Percentiles rank a stretch among this genome's conserved stretches.
These are phyloP conservation scores for Lycocorax pyrrhopterus DNA, from an alignment of 2,113 vertebrate species.

Conservation along the genomic window DNA sequence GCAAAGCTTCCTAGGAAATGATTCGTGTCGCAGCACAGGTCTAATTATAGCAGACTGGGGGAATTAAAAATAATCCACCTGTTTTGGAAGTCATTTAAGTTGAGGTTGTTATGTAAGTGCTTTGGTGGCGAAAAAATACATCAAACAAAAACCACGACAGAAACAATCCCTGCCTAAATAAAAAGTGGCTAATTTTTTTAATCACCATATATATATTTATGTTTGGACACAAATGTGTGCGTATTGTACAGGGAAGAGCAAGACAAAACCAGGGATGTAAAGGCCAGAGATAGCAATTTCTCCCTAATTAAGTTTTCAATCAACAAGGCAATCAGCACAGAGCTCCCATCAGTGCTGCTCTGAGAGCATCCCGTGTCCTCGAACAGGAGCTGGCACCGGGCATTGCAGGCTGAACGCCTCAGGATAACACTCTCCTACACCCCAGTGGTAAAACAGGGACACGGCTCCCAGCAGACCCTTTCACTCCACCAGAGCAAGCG, in stretches of 20 bases:
- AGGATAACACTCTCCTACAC: conserved; percentile 1
- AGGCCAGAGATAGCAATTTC: neutral
- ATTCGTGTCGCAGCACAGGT: neutral
- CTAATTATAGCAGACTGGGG: neutral
- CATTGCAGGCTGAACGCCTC: neutral
- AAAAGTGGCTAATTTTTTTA: neutral
- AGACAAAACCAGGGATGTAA: neutral
- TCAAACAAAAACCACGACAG: neutral
- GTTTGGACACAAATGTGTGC: neutral
- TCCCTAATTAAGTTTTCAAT: neutral
- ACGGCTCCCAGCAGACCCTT: neutral
- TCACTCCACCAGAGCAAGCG: neutral
- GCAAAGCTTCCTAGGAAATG: neutral
- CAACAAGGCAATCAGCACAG: neutral
- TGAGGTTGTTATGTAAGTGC: neutral
- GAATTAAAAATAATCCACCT: neutral
- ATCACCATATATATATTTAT: neutral
- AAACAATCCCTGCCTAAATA: neutral
- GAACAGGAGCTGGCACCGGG: neutral
- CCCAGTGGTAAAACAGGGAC: neutral
- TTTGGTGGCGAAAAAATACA: neutral
- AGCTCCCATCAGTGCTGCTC: neutral
- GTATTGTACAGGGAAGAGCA: neutral
- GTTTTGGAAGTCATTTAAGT: neutral
- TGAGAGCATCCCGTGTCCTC: neutral